Conservation (phyloP, 2,797 vertebrate genomes). For the Protosalanx chinensis region DNA sequence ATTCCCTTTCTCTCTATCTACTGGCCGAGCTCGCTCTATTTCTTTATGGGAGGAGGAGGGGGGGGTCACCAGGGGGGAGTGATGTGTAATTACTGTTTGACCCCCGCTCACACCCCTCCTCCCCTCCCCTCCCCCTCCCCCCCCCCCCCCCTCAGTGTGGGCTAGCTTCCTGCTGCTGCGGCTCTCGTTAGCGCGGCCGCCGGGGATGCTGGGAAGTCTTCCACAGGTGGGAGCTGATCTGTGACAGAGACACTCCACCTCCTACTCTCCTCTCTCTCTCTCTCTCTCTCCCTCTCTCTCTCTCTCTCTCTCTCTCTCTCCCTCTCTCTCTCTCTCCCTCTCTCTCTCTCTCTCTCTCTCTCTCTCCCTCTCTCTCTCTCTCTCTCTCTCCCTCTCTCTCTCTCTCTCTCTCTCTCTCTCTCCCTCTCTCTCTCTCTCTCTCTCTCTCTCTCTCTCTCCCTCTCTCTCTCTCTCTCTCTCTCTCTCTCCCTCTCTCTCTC, state of each 20-base stretch:
- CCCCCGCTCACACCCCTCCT: slow-evolving; percentile 48
- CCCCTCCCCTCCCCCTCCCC: slow-evolving; percentile 31
- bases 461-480: slow-evolving; percentile 6
- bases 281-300: background rate
- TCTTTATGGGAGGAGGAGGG: slow-evolving; percentile 30
- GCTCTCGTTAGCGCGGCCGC: slow-evolving; percentile 62
- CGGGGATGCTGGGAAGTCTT: slow-evolving; percentile 17
- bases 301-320: slow-evolving; percentile 14
- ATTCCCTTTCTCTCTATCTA: background rate
- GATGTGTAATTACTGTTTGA: slow-evolving; percentile 72
- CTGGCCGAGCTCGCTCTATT: background rate
- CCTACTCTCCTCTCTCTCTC: slow-evolving; percentile 1
- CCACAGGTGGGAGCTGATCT: slow-evolving; percentile 30
- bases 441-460: slow-evolving; percentile 17
- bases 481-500: background rate
- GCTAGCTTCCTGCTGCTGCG: slow-evolving; percentile 49
- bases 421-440: slow-evolving; percentile 6
- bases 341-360: background rate
- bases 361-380: slow-evolving; percentile 20
- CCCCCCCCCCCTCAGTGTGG: slow-evolving; percentile 41
- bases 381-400: slow-evolving; percentile 1
- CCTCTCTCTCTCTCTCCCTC: slow-evolving; percentile 15
- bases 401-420: slow-evolving; percentile 10
- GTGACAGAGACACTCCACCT: slow-evolving; percentile 47
- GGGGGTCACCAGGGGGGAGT: slow-evolving; percentile 61